A percentile compares a stretch with the other conserved stretches of the same genome.
Conservation (phyloP, 2,797 vertebrate genomes). For the Gambelia wislizenii region DNA sequence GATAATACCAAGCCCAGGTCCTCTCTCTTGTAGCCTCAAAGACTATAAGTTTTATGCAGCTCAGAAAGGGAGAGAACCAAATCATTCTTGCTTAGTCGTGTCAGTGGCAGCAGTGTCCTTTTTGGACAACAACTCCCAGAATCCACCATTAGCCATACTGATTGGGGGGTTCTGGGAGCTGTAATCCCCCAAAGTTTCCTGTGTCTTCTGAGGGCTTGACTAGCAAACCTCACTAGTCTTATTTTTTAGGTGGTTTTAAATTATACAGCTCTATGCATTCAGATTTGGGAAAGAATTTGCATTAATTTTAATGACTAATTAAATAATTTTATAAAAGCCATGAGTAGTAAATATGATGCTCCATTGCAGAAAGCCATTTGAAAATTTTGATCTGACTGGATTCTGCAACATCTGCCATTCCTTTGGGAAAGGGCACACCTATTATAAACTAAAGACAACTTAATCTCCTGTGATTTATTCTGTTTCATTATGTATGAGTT, state of each 20-base stretch:
- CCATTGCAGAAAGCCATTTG: not conserved
- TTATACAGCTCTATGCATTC: not conserved
- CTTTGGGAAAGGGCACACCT: not conserved
- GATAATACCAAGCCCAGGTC: no score
- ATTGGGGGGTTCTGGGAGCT: no score
- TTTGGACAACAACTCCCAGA: no score
- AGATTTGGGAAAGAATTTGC: not conserved
- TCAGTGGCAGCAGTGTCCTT: not conserved
- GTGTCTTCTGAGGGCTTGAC: not conserved
- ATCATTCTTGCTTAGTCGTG: not conserved
- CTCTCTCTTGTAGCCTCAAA: not conserved
- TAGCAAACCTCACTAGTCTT: not conserved
- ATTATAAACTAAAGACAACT: conserved; percentile 20
- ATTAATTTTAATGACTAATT: not conserved
- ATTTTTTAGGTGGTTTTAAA: not conserved
- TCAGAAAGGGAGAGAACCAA: not conserved
- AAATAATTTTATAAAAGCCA: not conserved
- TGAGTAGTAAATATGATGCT: accelerated
- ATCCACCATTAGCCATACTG: no score
- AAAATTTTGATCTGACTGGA: not conserved
- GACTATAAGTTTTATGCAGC: not conserved
- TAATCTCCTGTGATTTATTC: conserved; percentile 11
- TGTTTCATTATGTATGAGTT: not conserved
- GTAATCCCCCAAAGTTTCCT: no score
- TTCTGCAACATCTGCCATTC: not conserved